A percentile compares a stretch with the other conserved stretches of the same genome.
phyloP scores from a whole-genome alignment of 1,140 invertebrate genomes.

The Aplysia californica region DNA sequence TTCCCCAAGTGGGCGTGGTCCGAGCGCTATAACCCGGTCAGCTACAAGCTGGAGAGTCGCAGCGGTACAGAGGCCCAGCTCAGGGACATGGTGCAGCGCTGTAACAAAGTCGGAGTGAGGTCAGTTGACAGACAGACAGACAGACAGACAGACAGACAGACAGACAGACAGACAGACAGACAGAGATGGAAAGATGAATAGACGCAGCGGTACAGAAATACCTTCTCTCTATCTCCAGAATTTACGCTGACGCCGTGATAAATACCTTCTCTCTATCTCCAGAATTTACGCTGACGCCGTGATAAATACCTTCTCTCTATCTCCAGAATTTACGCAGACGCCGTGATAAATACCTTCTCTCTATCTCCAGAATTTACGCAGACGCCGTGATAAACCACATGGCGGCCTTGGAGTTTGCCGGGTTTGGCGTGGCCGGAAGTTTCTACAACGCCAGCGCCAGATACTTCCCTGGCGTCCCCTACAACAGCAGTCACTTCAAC shows the following conservation, averaged over 20 bases:
- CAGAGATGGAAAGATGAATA: background rate
- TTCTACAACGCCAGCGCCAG: constrained; percentile 62
- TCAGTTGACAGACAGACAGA: constrained; percentile 61
- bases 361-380: background rate
- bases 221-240: background rate
- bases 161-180: no score
- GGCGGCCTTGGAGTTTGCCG: constrained; percentile 72
- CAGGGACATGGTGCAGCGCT: constrained; percentile 78
- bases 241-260: no score
- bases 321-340: no score
- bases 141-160: no score
- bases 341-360: constrained; percentile 73
- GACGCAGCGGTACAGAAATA: background rate
- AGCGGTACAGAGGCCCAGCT: constrained; percentile 82
- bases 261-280: no score
- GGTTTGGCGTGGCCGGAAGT: constrained; percentile 60
- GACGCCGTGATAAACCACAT: constrained; percentile 81
- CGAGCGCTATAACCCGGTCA: constrained; percentile 90
- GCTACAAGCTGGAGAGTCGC: constrained; percentile 76
- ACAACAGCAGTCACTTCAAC: constrained; percentile 60
- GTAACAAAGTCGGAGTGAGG: constrained; percentile 79
- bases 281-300: no score
- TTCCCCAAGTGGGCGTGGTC: constrained; percentile 71
- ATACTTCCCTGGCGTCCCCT: constrained; percentile 71
- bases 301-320: no score